Base-by-base conservation (phyloP, 1,140 invertebrate species). In the Eubasilissa regina region DNA sequence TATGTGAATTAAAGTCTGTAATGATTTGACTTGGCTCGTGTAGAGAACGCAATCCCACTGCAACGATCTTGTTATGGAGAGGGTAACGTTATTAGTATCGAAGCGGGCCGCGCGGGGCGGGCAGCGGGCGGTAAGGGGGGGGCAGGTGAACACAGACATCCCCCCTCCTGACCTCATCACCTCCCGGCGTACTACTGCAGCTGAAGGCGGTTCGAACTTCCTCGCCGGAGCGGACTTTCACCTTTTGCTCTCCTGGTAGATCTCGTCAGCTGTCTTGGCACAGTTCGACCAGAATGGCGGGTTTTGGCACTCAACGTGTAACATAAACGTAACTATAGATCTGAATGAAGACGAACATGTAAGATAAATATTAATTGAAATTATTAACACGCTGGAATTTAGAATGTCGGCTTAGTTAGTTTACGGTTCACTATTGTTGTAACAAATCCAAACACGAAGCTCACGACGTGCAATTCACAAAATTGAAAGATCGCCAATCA, bases 191-290 rank as follows among this genome's bases (percentile, higher is more conserved):
- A 11, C 7, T 21, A 55, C 53, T 15, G 53, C 53, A 15, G 53
- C 58, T 62, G 21, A 10, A 21, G 21, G 17, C 58, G 25, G 0
- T 19, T 60, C 15, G 4, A 12, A 60, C 56, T 60, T 35, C 17
- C 21, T 11, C 19, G 60, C 19, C 60, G 6, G 25, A 44, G 60
- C 60, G 25, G 60, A 64, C 60, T 64, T 64, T 64, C 60, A 43
- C 60, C 60, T 64, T 64, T 51, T 51, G 25, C 25, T 35, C 55
- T 21, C 17, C 55, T 35, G 8, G 55, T 58, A 58, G 1, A 35
- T 35, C 25, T 35, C 25, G 25, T 35, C 48, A 13, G 48, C 48
- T 15, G 48, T 51, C 1, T 15, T 51, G 48, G 48, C 48, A 1
- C 48, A 12, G n/a, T 12, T 51, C 48, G n/a, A 15, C 48, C n/a